Evolutionary conservation across 2,888 invertebrate genomes (phyloP).

Genomic region (Neoaliturus tenellus): DNA sequence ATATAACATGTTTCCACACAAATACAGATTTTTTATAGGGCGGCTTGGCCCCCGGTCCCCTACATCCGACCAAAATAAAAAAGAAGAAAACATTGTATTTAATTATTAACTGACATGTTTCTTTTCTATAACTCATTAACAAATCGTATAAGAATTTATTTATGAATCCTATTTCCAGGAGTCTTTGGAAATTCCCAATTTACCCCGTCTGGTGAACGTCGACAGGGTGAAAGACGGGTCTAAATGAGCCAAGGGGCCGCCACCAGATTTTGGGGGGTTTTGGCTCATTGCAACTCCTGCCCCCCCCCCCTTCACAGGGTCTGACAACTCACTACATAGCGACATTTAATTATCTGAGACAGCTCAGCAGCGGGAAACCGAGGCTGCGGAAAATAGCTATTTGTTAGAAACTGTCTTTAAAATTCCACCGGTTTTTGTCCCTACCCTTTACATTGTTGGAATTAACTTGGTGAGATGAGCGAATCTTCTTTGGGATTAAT

Average conservation of each 20-base stretch:
- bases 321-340: not conserved
- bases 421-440: not conserved
- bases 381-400: not conserved
- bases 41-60: too few species aligned
- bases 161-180: too few species aligned
- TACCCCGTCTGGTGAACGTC: not conserved
- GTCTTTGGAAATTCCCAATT: not conserved
- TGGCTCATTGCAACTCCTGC: not conserved
- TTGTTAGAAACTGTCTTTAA: not conserved
- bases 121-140: too few species aligned
- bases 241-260: not conserved
- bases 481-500: too few species aligned
- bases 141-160: too few species aligned
- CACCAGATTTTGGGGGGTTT: not conserved
- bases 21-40: too few species aligned
- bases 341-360: not conserved
- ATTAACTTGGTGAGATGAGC: not conserved
- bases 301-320: too few species aligned
- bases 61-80: too few species aligned
- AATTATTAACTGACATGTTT: too few species aligned
- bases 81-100: too few species aligned
- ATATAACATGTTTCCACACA: too few species aligned
- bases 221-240: not conserved
- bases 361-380: not conserved
- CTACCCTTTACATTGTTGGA: not conserved